Evolutionary conservation across 1,140 invertebrate genomes (phyloP), one percentile per base, ranked within the genome.

Genomic region (Nephotettix cincticeps): DNA sequence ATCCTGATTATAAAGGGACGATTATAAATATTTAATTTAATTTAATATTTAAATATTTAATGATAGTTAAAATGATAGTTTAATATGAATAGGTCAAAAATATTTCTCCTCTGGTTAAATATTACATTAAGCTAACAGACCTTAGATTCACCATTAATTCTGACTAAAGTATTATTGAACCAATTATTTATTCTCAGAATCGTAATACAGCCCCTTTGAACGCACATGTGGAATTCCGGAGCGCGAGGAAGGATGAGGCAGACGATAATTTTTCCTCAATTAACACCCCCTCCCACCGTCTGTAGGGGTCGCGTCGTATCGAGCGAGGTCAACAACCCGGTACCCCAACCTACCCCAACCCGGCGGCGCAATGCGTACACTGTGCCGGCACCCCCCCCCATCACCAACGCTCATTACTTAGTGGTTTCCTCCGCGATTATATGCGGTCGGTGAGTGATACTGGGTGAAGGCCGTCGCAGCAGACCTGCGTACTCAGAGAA

Each of bases 361-460:
- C 66, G 45, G 65, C 27, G 40, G 68, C 68, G 68, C 68, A 69
- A 69, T 69, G 68, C 68, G 68, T 69, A 69, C 68, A 69, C 47
- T 23, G n/a, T n/a, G n/a, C n/a, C n/a, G n/a, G n/a, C n/a, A n/a
- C 27, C 45, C 67, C 29, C 19, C 23, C 27, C 68, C 28, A 13
- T n/a, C 21, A n/a, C 65, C 14, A 1, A 21, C 65, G 21, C 43
- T 21, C 65, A 19, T 28, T 28, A 17, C 32, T 43, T 43, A n/a
- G n/a, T 43, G 40, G n/a, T 43, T 43, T 43, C 9, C 9, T 43
- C n/a, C 9, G 9, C 9, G 40, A 11, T 43, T 43, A 9, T 11
- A 43, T 43, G 40, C 40, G 9, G n/a, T 9, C n/a, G 40, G 40
- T 9, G n/a, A 43, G 9, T 43, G n/a, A 11, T 43, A n/a, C 40